phyloP scores from a whole-genome alignment of 1,140 invertebrate species.

The Microplitis demolitor region DNA sequence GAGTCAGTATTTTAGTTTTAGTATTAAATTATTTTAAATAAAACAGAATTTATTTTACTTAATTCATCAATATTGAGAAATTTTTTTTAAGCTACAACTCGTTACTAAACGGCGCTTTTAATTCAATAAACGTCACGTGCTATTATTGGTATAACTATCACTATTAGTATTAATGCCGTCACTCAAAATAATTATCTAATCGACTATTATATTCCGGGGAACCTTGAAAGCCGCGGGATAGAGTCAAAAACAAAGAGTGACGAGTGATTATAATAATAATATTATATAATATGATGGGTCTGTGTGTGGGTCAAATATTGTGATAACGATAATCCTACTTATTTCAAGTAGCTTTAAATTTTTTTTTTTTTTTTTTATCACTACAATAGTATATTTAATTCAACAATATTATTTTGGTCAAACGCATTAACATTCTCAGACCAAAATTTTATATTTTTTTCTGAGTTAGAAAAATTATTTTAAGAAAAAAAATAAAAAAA shows the following conservation, averaged over 20 bases:
- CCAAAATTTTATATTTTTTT: too few species aligned
- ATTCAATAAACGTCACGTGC: conserved; percentile 28
- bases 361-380: too few species aligned
- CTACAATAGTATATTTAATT: too few species aligned
- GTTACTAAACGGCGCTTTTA: conserved; percentile 35
- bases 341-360: too few species aligned
- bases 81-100: too few species aligned
- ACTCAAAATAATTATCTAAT: conserved; percentile 50
- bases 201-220: conserved; percentile 31
- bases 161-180: conserved; percentile 44
- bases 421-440: background rate
- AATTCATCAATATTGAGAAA: too few species aligned
- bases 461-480: too few species aligned
- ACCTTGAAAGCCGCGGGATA: background rate
- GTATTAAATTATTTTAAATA: background rate
- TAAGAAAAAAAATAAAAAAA: too few species aligned
- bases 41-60: background rate
- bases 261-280: too few species aligned
- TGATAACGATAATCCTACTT: too few species aligned
- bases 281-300: too few species aligned
- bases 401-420: background rate
- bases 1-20: background rate
- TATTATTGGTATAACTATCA: background rate
- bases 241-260: conserved; percentile 7
- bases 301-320: too few species aligned